Base-by-base conservation (phyloP, 2,888 invertebrate species). In the Idaea aversata region DNA sequence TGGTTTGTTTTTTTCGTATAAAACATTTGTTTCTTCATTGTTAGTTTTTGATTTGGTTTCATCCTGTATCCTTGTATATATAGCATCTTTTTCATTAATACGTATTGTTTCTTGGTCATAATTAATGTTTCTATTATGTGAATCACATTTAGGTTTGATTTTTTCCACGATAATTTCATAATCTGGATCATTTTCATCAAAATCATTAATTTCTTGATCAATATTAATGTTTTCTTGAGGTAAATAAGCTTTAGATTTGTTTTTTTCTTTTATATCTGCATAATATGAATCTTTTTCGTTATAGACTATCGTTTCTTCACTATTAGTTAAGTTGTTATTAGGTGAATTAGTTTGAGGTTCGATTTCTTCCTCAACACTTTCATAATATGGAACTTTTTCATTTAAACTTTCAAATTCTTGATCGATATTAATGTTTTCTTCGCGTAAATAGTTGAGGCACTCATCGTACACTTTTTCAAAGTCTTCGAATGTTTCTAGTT, bases 401-500 rank as follows among this genome's bases (percentile, higher is more conserved):
- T 75, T 75, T 1, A 60, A 61, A 47, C 71, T 62, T 5, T 35
- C 64, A 15, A 4, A 66, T 66, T 64, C 68, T 64, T 36, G 60
- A 59, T 71, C 63, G 59, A 75, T 66, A 5, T 66, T 60, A 16
- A 64, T 68, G 66, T 63, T 77, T 16, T 75, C 70, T 61, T 77
- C 73, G 73, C 86, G 80, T 13, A 93, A 81, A 76, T 91, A 93
- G 59, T 75, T 81, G 0, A 93, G 69, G 74, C 92, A 92, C 75
- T 93, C 92, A 15, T 90, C 87, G 70, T 93, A 93, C 0, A 93
- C 67, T 74, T 86, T 72, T 65, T 88, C 83, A n/a, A 93, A 79
- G 83, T 88, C 72, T 38, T 47, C 47, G 13, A 47, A 47, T 47
- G 47, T 47, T 10, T 47, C 47, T 13, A 47, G 10, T 47, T 47